A percentile compares a stretch with the other conserved stretches of the same genome.
Evolutionary conservation across 2,113 vertebrate genomes (phyloP).

Genomic region (Pseudolaguvia tuberculata): DNA sequence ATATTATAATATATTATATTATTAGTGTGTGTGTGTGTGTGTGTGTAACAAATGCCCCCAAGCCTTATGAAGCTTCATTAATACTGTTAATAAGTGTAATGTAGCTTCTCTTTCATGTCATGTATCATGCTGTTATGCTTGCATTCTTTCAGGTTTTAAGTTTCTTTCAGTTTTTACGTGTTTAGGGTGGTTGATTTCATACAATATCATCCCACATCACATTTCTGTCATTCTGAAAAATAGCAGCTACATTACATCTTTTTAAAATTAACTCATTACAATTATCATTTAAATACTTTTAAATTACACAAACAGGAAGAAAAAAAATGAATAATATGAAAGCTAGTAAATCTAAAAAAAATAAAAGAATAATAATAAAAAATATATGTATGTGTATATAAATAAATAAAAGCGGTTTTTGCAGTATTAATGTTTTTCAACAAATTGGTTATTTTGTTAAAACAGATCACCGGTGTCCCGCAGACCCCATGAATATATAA

Average conservation of each 20-base stretch:
- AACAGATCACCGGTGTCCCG: no score
- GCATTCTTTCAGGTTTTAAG: not conserved
- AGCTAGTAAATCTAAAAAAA: no score
- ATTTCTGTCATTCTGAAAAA: not conserved
- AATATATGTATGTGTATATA: no score
- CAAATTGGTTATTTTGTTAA: no score
- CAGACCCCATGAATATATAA: no score
- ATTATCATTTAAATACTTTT: not conserved
- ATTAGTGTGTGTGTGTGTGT: no score
- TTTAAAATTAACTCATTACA: not conserved
- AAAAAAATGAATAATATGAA: no score
- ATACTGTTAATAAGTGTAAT: conserved; percentile 48
- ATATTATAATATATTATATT: no score
- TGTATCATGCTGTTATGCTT: not conserved
- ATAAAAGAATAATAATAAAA: no score
- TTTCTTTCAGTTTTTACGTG: not conserved
- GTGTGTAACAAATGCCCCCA: conserved; percentile 38
- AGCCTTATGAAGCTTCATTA: conserved; percentile 48
- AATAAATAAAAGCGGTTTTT: no score
- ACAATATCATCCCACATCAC: not conserved
- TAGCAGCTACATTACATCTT: not conserved
- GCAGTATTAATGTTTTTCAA: no score
- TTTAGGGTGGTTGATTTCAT: not conserved
- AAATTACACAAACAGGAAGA: not conserved
- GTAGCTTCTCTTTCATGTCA: conserved; percentile 38